Conservation (phyloP, 2,888 invertebrate genomes). For the Nomada lathburiana region DNA sequence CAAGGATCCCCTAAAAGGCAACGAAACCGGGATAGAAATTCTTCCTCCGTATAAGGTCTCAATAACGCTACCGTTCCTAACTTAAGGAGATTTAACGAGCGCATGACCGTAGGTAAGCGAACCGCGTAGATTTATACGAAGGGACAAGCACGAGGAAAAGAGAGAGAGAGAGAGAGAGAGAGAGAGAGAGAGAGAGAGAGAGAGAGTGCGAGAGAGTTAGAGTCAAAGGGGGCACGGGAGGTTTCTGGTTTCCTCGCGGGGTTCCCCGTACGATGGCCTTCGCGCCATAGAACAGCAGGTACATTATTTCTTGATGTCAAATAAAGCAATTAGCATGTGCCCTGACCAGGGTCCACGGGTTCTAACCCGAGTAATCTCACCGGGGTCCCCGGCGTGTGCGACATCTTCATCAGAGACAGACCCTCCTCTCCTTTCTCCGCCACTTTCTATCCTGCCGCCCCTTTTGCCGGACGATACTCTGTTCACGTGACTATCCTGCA, state of each 20-base stretch:
- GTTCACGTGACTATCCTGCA: constrained; percentile 75
- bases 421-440: constrained; percentile 67
- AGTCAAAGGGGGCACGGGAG: constrained; percentile 47
- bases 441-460: constrained; percentile 65
- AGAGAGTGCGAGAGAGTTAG: not conserved
- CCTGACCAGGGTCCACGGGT: constrained; percentile 81
- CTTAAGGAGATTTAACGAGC: constrained; percentile 51
- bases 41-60: constrained; percentile 6
- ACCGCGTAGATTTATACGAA: constrained; percentile 60
- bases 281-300: constrained; percentile 67
- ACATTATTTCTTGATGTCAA: constrained; percentile 84
- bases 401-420: constrained; percentile 83
- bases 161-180: too few relatives aligned
- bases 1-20: not conserved
- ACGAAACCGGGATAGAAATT: not conserved
- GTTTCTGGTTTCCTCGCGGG: constrained; percentile 71
- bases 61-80: constrained; percentile 25
- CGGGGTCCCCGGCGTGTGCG: constrained; percentile 83
- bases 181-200: too few relatives aligned
- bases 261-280: constrained; percentile 61
- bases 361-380: constrained; percentile 82
- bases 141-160: constrained; percentile 36
- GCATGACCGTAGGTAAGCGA: constrained; percentile 15
- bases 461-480: constrained; percentile 61
- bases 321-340: constrained; percentile 85